A percentile compares a stretch with the other conserved stretches of the same genome.
phyloP scores from a whole-genome alignment of 2,797 vertebrate genomes.

The Erpetoichthys calabaricus region DNA sequence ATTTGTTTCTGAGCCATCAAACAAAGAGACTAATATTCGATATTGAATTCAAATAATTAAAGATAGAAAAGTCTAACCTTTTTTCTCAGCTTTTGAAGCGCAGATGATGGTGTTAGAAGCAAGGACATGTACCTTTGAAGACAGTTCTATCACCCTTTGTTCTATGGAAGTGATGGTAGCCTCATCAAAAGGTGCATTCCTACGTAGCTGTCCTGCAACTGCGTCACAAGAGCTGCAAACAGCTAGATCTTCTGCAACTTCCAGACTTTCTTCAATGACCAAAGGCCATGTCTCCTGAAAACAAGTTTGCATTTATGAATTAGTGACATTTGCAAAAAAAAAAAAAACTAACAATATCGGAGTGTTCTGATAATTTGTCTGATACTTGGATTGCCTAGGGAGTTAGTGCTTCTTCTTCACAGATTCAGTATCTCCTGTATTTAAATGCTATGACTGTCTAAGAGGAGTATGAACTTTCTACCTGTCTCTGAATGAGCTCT shows the following conservation, averaged over 20 bases:
- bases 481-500: too few species aligned
- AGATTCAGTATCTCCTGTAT: too few species aligned
- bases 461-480: too few species aligned
- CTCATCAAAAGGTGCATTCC: constrained; percentile 15
- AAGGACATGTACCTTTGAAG: constrained; percentile 8
- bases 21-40: too few species aligned
- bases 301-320: background rate
- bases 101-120: constrained; percentile 7
- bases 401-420: too few species aligned
- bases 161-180: constrained; percentile 17
- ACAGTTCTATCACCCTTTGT: constrained; percentile 16
- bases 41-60: background rate
- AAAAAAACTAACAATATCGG: too few species aligned
- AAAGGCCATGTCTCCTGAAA: constrained; percentile 29
- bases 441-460: too few species aligned
- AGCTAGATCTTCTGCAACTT: constrained; percentile 14
- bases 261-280: constrained; percentile 4
- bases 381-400: too few species aligned
- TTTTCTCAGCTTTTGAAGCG: constrained; percentile 11
- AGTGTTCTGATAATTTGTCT: too few species aligned
- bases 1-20: too few species aligned
- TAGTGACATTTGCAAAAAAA: too few species aligned
- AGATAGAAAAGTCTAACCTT: constrained; percentile 16
- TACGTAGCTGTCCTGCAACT: constrained; percentile 17
- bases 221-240: constrained; percentile 19